A percentile compares a stretch with the other conserved stretches of the same genome.
phyloP scores from a whole-genome alignment of 2,113 vertebrate species.

The Nothocercus nigrocapillus region DNA sequence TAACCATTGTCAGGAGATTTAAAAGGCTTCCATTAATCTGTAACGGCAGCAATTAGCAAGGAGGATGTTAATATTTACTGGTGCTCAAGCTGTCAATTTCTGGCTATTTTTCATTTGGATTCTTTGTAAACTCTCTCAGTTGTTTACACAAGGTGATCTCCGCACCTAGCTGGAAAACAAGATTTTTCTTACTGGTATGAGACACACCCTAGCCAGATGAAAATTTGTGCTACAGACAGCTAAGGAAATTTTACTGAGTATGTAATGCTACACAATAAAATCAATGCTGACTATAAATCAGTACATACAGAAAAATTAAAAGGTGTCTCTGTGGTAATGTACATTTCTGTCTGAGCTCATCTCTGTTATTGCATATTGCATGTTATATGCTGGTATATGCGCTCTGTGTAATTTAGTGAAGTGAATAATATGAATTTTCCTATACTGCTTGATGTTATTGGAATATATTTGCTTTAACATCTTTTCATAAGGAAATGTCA shows the following conservation, averaged over 20 bases:
- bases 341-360: not conserved
- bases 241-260: not conserved
- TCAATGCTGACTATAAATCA: not conserved
- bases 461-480: not conserved
- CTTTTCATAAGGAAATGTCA: not conserved
- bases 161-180: not conserved
- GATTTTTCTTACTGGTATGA: not conserved
- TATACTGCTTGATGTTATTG: not conserved
- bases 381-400: not conserved
- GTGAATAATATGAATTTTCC: not conserved
- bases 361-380: not conserved
- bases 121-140: constrained; percentile 39
- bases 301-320: not conserved
- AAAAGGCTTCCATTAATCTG: constrained; percentile 78
- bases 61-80: constrained; percentile 61
- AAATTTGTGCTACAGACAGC: not conserved
- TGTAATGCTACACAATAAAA: not conserved
- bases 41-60: constrained; percentile 79
- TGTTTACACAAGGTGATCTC: constrained; percentile 28
- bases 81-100: constrained; percentile 71
- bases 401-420: not conserved
- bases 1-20: constrained; percentile 76
- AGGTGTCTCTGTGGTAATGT: not conserved
- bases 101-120: constrained; percentile 50
- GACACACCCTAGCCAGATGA: not conserved